Evolutionary conservation across 2,888 invertebrate genomes (phyloP), one percentile per base, ranked within the genome.

Genomic region (Microplitis deprimator): DNA sequence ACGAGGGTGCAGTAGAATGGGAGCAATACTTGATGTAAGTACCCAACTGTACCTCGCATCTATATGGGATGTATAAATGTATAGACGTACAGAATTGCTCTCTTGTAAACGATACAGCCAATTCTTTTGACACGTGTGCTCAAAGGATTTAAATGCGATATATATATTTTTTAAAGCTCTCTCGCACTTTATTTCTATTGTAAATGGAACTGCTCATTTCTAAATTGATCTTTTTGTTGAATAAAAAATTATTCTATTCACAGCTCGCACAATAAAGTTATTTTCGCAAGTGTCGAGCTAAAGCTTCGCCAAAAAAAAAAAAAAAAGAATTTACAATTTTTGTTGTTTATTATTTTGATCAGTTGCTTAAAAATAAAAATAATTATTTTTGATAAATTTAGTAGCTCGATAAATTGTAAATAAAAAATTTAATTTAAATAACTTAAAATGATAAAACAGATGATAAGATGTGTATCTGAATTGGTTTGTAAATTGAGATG

Each of bases 51-150:
- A 50, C 4, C 29, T 29, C 29, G 29, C 29, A 29, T n/a, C 60
- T 50, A 29, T 70, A n/a, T 60, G 41, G 17, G 38, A 17, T 69
- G 29, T 50, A 50, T 13, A 13, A 50, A 50, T 50, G 50, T 50
- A 50, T 50, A 50, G 50, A 60, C 70, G 70, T 38, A 69, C 50
- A 59, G 38, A 67, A 61, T 71, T 71, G 29, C 61, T 60, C 71
- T 70, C 7, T 71, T 61, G 60, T 61, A 60, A 71, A 71, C 38
- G 61, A 71, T 71, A 62, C 59, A 71, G 61, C 61, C 61, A 71
- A 71, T 61, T 38, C 39, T 65, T 65, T 65, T 65, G 65, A 65
- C 65, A 65, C 65, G 65, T 65, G 65, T 65, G 65, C 38, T 65
- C 38, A 65, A 50, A 50, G 3, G 50, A 41, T 41, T 41, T 13